Percentiles rank a stretch among this genome's conserved stretches.
Evolutionary conservation across 2,888 invertebrate species (phyloP).

Genomic region (Monochamus alternatus): DNA sequence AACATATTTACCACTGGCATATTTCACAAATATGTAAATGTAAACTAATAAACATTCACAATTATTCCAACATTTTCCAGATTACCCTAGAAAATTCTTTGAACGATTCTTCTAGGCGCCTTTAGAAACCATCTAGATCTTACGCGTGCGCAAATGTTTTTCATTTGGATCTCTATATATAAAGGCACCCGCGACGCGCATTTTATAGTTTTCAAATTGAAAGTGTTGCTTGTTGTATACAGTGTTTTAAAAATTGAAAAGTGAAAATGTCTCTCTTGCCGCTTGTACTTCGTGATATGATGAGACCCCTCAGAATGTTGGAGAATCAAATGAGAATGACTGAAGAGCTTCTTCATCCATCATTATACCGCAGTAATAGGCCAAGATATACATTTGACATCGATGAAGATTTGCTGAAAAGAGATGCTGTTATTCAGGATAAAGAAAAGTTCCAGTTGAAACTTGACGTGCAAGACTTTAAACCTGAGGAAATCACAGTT

Average conservation of each 20-base stretch:
- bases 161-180: background rate
- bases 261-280: conserved; percentile 59
- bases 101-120: no score
- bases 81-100: no score
- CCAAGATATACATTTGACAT: conserved; percentile 50
- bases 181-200: background rate
- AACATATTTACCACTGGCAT: no score
- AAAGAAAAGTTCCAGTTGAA: conserved; percentile 81
- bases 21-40: no score
- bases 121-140: background rate
- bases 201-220: background rate
- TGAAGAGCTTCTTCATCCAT: conserved; percentile 55
- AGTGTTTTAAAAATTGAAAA: background rate
- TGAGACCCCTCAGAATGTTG: conserved; percentile 59
- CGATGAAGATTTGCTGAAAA: conserved; percentile 66
- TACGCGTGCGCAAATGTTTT: background rate
- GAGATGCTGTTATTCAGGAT: conserved; percentile 72
- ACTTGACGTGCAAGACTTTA: conserved; percentile 84
- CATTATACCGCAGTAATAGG: conserved; percentile 44
- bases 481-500: conserved; percentile 84
- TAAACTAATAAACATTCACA: no score
- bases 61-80: no score
- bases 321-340: conserved; percentile 61
- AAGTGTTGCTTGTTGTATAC: background rate
- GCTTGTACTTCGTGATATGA: conserved; percentile 58